Percentiles rank a stretch among this genome's conserved stretches.
These are phyloP conservation scores for Pantelozetes paolii DNA, from an alignment of 2,888 invertebrate genomes.

Conservation along the genomic window DNA sequence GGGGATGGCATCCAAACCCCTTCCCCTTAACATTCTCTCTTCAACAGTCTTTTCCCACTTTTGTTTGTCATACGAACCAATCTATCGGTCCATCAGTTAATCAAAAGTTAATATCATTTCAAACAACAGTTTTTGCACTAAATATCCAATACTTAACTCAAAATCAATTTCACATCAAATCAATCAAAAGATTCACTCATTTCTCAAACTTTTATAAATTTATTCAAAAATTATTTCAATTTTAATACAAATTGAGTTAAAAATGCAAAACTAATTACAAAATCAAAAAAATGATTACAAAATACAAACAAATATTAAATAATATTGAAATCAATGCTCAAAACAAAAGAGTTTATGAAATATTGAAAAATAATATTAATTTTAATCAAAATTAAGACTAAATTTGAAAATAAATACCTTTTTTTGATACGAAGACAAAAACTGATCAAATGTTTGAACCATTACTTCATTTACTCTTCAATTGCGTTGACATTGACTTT, in stretches of 20 bases:
- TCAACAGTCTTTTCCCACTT: conserved; percentile 96
- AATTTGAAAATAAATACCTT: conserved; percentile 51
- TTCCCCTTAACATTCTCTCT: conserved; percentile 74
- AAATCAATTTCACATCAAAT: neutral
- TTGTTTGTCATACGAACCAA: conserved; percentile 93
- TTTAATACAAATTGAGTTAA: no score
- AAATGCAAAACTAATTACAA: no score
- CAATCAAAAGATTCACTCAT: no score
- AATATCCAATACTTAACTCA: no score
- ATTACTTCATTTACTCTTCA: neutral
- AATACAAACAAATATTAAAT: neutral
- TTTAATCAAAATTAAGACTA: neutral
- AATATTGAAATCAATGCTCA: neutral
- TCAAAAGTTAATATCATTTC: neutral
- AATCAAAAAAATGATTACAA: no score
- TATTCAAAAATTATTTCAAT: no score
- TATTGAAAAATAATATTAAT: neutral
- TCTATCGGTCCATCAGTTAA: conserved; percentile 57
- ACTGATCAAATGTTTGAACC: conserved; percentile 44
- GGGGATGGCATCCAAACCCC: conserved; percentile 74
- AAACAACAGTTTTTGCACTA: neutral
- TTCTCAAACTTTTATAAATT: no score
- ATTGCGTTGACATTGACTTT: neutral
- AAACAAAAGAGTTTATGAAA: conserved; percentile 1
- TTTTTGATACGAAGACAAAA: conserved; percentile 70